These are phyloP conservation scores for Pseudomyrmex pallidus DNA, from an alignment of 1,140 invertebrate species.

Conservation along the genomic window DNA sequence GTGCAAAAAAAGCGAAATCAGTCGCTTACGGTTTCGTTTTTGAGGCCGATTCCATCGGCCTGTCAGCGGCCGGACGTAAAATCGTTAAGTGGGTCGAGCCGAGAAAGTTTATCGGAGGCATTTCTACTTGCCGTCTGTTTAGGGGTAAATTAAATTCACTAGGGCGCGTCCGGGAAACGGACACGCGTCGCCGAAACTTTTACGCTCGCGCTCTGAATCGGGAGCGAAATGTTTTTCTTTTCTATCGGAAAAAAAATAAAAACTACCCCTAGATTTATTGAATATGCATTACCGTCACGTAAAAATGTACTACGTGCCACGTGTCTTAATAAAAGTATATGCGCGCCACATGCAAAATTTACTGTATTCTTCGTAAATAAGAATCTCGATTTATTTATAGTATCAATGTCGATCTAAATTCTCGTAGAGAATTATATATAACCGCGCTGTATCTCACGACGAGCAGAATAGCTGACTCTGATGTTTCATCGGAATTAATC, in stretches of 20 bases:
- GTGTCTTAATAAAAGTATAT: not conserved
- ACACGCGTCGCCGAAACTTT: conserved; percentile 31
- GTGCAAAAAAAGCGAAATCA: conserved; percentile 24
- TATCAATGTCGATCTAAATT: not conserved
- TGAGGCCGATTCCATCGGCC: conserved; percentile 40
- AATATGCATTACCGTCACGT: not conserved
- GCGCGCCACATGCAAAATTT: not conserved
- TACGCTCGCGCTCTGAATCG: conserved; percentile 19
- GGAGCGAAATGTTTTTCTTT: not conserved
- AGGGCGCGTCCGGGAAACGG: conserved; percentile 10
- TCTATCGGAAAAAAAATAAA: too few relatives aligned
- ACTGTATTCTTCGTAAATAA: not conserved
- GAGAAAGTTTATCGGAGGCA: conserved; percentile 59
- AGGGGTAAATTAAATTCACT: conserved; percentile 50
- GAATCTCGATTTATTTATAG: not conserved
- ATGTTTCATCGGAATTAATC: conserved; percentile 51
- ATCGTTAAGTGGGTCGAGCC: conserved; percentile 76
- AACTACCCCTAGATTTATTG: not conserved
- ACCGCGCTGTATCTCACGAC: not conserved
- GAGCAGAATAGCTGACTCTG: not conserved
- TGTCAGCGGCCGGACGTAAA: conserved; percentile 74
- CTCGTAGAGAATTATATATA: conserved; percentile 4
- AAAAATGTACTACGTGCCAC: conserved; percentile 3
- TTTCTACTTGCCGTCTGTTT: conserved; percentile 42
- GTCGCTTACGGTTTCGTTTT: conserved; percentile 16